phyloP scores from a whole-genome alignment of 2,797 vertebrate genomes.

The Platyrinchus mystaceus region DNA sequence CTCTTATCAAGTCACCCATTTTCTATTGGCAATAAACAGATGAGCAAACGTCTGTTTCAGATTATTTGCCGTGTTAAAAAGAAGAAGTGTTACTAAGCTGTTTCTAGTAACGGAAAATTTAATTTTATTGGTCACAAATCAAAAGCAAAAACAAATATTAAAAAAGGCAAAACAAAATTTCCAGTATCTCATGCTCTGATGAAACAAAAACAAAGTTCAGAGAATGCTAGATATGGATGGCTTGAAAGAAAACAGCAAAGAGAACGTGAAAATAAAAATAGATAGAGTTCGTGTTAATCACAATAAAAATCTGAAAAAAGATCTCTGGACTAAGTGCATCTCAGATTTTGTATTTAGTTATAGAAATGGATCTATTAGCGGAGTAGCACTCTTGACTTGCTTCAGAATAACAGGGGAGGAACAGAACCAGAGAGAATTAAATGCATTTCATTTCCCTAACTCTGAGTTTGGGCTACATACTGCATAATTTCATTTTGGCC shows the following conservation, averaged over 20 bases:
- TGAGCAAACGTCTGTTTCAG: not conserved
- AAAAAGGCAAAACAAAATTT: not conserved
- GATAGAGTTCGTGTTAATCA: not conserved
- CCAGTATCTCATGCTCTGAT: not conserved
- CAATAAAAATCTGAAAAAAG: not conserved
- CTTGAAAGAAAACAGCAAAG: not conserved
- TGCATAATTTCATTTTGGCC: not conserved
- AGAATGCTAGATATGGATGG: not conserved
- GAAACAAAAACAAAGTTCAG: not conserved
- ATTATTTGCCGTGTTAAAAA: not conserved
- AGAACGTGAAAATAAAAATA: not conserved
- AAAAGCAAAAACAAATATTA: not conserved
- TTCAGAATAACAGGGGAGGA: not conserved
- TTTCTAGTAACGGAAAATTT: not conserved
- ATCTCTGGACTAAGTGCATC: rapidly evolving
- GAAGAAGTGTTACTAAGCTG: not conserved
- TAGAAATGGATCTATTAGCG: not conserved
- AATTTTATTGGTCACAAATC: not conserved
- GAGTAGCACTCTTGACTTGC: not conserved
- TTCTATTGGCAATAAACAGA: not conserved
- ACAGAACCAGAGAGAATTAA: not conserved
- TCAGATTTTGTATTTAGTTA: not conserved
- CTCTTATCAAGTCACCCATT: not conserved
- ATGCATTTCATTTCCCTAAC: not conserved
- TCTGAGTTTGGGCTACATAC: not conserved